Base-by-base conservation (phyloP, 2,797 vertebrate genomes). In the Chaetophractus vellerosus region DNA sequence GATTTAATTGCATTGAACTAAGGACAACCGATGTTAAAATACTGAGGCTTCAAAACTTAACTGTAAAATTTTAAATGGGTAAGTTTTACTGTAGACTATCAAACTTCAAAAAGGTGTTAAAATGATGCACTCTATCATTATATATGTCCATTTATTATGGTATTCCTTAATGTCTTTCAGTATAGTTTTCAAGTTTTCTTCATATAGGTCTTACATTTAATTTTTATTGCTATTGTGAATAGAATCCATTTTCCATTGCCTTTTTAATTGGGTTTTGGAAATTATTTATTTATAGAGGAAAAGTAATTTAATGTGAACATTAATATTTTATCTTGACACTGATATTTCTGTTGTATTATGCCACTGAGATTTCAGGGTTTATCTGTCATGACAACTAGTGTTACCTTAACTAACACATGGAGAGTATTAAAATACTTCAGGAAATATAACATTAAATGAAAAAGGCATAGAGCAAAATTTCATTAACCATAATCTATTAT, bases 391-490 rank as follows among this genome's bases (percentile, higher is more conserved):
- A 31, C 6, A 82, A 23, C 6, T 75, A 15, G 38, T 66, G 21
- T 86, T 36, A 64, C 52, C 64, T 55, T 71, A 66, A 52, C 45
- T 26, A 36, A 14, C 12, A 64, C 18, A 61, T 91, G 38, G 12
- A 23, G 4, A 57, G 52, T 48, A 66, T 85, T 48, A 90, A 72
- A 71, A 16, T 91, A 91, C 87, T 81, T 87, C n/a, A 52, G 61
- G n/a, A 87, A 69, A 68, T 57, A 59, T 9, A 31, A 63, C 26
- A 71, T 82, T 68, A 75, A 94, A 61, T 68, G 19, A 79, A 61
- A 68, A 57, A 88, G 23, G 23, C 38, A 76, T 24, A 55, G 79
- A n/a, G 12, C 14, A 24, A 55, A 26, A n/a, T 66, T 78, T 21
- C 66, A 63, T 64, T 15, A 57, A 59, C 36, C 24, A 68, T 75